Base-by-base conservation (phyloP, 64 coral and sea anemone species). In the Montipora efflorescens region DNA sequence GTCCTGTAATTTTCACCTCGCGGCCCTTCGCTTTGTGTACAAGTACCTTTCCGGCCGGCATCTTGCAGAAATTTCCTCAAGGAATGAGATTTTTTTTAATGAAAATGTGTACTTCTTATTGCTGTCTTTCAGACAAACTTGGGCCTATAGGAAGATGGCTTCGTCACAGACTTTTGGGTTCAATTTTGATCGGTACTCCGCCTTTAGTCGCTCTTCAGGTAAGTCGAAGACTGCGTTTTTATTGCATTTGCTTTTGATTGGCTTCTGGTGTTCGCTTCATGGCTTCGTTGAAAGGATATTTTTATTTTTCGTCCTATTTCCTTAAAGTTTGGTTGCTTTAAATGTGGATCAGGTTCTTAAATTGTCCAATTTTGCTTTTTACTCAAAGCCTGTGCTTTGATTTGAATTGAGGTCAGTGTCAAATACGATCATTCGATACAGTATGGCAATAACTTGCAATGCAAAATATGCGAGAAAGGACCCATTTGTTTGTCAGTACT, bases 141-240 rank as follows among this genome's bases (percentile, higher is more conserved):
- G 94, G 94, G 23, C 87, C 88, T 48, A 64, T 82, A 16, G 94
- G 94, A 67, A 86, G 89, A 92, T 95, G 89, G 94, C 91, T 95
- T 88, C 90, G 94, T 59, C 94, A 95, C 14, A 90, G 94, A 79
- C 94, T 95, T 91, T 67, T 95, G n/a, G 67, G 50, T 50, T 92
- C 89, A 48, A 92, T 91, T 72, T 84, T 95, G 3, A 92, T 92
- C 59, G 94, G 94, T 73, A 95, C 94, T 10, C 94, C 94, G 69
- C 90, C 90, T 20, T 82, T 95, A 3, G 90, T 91, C 25, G 94
- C 94, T 23, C 91, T 95, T 82, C 94, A 95, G 90, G 94, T 95
- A 91, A n/a, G 51, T 5, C 5, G 59, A 7, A n/a, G 16, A 5
- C 19, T 14, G 52, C 7, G 1, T 15, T 8, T 72, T 49, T 74